These are phyloP conservation scores for Amniataba percoides DNA, from an alignment of 2,797 vertebrate genomes.

Conservation along the genomic window DNA sequence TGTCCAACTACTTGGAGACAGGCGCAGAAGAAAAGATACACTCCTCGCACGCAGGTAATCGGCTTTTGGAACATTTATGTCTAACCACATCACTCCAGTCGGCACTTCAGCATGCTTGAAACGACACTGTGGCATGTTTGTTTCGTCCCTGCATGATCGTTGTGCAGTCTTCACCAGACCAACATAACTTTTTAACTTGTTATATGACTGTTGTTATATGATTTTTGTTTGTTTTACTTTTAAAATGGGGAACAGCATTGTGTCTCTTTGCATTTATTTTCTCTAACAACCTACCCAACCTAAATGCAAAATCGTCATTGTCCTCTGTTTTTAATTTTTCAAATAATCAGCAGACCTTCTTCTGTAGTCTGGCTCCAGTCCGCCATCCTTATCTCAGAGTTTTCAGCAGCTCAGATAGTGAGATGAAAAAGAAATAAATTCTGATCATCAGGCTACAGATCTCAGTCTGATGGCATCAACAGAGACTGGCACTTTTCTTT, in stretches of 20 bases:
- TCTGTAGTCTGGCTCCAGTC: no score
- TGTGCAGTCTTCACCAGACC: conserved; percentile 9
- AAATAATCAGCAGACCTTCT: no score
- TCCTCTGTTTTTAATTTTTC: no score
- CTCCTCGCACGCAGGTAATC: conserved; percentile 94
- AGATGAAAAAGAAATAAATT: no score
- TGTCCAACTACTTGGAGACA: conserved; percentile 83
- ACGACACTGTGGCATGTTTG: neutral
- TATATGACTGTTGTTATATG: no score
- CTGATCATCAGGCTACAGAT: no score
- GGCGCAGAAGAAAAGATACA: conserved; percentile 97
- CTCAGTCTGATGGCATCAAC: no score
- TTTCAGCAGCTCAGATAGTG: no score
- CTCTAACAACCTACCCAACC: neutral
- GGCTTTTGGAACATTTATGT: conserved; percentile 15
- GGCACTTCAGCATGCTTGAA: neutral
- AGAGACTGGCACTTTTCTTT: no score
- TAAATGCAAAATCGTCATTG: neutral
- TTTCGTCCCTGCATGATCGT: conserved; percentile 30
- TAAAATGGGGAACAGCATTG: no score
- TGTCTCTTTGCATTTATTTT: neutral
- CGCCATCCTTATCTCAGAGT: no score
- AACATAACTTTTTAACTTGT: neutral
- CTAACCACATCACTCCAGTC: neutral
- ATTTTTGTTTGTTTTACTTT: no score